Conservation (phyloP, 2,888 invertebrate genomes). For the Lithophane leautieri region DNA sequence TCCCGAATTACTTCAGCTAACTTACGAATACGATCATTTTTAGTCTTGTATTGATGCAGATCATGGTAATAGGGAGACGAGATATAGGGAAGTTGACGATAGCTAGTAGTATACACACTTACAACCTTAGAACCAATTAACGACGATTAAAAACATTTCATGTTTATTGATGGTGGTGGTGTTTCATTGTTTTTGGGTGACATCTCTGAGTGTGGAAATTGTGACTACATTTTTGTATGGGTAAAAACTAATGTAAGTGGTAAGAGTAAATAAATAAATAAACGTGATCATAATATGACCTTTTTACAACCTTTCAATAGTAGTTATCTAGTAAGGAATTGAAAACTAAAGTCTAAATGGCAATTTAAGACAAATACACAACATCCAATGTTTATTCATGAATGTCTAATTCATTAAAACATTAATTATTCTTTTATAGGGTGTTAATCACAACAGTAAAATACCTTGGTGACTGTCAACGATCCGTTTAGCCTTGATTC, state of each 20-base stretch:
- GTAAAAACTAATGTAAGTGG: too few species aligned
- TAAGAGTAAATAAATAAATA: too few species aligned
- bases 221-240: too few species aligned
- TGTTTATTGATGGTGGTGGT: too few species aligned
- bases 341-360: neutral
- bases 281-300: neutral
- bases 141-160: too few species aligned
- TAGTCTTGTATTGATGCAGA: slow-evolving; percentile 43
- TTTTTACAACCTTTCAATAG: neutral
- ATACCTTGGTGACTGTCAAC: slow-evolving; percentile 21
- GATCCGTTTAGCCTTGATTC: slow-evolving; percentile 46
- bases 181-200: too few species aligned
- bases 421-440: slow-evolving; percentile 15
- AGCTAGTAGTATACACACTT: neutral
- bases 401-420: slow-evolving; percentile 1
- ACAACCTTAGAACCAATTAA: neutral
- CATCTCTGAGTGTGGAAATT: too few species aligned
- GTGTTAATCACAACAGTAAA: slow-evolving; percentile 28
- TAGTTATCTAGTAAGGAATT: neutral
- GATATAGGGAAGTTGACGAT: neutral
- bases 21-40: slow-evolving; percentile 37
- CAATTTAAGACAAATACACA: neutral
- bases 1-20: slow-evolving; percentile 60
- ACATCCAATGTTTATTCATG: neutral
- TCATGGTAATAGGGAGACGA: slow-evolving; percentile 19